Conservation (phyloP, 2,888 invertebrate genomes). For the Anthrax anthrax region DNA sequence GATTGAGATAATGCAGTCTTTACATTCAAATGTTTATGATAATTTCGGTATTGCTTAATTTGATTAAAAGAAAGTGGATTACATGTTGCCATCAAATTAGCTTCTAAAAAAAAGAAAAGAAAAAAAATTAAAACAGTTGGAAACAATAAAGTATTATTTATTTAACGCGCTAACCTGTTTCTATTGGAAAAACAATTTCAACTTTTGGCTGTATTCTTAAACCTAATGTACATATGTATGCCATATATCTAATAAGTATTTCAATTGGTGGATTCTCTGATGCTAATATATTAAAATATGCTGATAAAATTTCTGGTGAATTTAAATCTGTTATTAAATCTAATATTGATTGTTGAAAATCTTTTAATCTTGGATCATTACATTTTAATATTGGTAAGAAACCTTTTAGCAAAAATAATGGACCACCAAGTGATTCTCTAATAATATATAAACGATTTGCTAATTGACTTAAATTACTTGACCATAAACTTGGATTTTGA, state of each 20-base stretch:
- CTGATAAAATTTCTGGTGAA: conserved; percentile 35
- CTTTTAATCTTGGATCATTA: conserved; percentile 23
- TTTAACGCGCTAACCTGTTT: background rate
- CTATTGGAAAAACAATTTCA: conserved; percentile 28
- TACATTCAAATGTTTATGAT: conserved; percentile 24
- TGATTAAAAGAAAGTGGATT: conserved; percentile 22
- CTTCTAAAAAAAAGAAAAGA: conserved; percentile 18
- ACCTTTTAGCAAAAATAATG: conserved; percentile 28
- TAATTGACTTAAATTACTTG: conserved; percentile 26
- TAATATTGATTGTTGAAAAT: conserved; percentile 48
- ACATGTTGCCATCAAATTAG: conserved; percentile 23
- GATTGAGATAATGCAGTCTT: conserved; percentile 27
- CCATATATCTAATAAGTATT: conserved; percentile 41
- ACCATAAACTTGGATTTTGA: conserved; percentile 24
- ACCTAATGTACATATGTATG: conserved; percentile 25
- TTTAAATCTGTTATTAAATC: conserved; percentile 42
- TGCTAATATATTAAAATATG: conserved; percentile 45
- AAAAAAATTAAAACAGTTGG: background rate
- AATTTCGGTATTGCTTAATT: conserved; percentile 26
- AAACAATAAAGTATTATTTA: background rate
- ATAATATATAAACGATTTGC: conserved; percentile 30
- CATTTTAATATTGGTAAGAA: conserved; percentile 27
- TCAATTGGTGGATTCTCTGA: conserved; percentile 39
- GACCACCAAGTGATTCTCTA: conserved; percentile 31
- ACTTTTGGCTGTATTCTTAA: conserved; percentile 26